These are phyloP conservation scores for Ceuthmochares aereus DNA, from an alignment of 2,113 vertebrate genomes.

Conservation along the genomic window DNA sequence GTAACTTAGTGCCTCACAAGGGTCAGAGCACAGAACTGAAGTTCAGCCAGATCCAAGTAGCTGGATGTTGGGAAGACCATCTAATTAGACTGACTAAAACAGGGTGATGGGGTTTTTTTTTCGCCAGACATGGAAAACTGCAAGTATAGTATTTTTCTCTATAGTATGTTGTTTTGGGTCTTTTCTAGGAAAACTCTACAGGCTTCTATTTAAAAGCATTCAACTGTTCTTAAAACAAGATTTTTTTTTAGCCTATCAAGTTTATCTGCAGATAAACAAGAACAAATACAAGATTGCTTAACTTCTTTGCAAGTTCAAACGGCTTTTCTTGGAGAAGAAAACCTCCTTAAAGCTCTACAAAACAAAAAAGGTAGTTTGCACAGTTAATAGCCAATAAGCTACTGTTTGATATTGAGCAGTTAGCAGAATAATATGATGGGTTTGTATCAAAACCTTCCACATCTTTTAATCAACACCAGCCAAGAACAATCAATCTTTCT, in stretches of 20 bases:
- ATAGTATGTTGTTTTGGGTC: neutral
- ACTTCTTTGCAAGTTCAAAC: neutral
- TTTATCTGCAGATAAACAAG: neutral
- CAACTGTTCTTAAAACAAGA: neutral
- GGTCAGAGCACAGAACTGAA: neutral
- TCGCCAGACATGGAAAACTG: neutral
- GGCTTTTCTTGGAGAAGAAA: neutral
- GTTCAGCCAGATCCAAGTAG: neutral
- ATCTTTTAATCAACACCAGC: neutral
- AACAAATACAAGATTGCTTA: neutral
- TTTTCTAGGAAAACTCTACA: neutral
- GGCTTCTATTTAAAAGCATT: neutral
- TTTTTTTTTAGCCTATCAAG: neutral
- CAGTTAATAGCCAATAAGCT: neutral
- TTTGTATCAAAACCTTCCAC: neutral
- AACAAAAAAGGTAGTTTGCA: neutral
- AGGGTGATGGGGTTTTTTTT: neutral
- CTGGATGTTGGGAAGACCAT: neutral
- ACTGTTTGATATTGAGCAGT: neutral
- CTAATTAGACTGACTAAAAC: neutral
- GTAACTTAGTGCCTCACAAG: neutral
- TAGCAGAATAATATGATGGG: neutral
- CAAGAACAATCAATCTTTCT: neutral
- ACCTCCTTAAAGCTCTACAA: neutral
- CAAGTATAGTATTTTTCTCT: neutral